Percentiles rank a stretch among this genome's conserved stretches.
Conservation (phyloP, 2,797 vertebrate genomes). For the Antennarius maculatus region DNA sequence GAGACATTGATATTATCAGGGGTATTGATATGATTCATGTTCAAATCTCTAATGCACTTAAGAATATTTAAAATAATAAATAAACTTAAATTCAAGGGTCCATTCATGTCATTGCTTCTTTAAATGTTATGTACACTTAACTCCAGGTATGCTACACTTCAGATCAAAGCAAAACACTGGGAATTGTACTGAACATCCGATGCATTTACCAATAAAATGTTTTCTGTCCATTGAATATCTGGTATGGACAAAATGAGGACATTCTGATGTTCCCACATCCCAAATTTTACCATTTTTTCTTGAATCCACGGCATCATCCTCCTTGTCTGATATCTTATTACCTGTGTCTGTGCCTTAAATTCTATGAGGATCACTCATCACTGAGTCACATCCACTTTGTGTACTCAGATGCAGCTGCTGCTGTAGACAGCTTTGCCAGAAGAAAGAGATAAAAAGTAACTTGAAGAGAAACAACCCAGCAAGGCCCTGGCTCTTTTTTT, state of each 20-base stretch:
- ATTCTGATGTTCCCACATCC: neutral
- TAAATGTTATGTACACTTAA: conserved; percentile 8
- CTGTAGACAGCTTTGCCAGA: conserved; percentile 52
- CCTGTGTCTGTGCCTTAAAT: conserved; percentile 47
- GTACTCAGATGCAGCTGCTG: conserved; percentile 61
- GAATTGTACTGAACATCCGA: neutral
- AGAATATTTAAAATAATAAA: no score
- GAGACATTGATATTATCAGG: no score
- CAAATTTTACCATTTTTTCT: conserved; percentile 2
- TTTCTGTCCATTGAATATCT: neutral
- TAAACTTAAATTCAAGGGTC: no score
- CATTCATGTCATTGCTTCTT: neutral
- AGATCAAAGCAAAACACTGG: neutral
- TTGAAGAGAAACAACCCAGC: conserved; percentile 21
- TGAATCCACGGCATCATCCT: conserved; percentile 27
- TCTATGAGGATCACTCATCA: conserved; percentile 40
- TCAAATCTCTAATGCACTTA: no score
- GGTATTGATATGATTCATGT: no score
- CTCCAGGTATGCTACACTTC: conserved; percentile 10
- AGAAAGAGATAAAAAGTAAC: conserved; percentile 19
- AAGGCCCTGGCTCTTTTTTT: conserved; percentile 20
- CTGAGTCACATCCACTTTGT: conserved; percentile 59
- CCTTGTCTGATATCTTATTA: conserved; percentile 29
- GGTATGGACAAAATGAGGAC: neutral
- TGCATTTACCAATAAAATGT: neutral